A percentile compares a stretch with the other conserved stretches of the same genome.
Evolutionary conservation across 1,140 invertebrate genomes (phyloP).

Genomic region (Trachymyrmex cornetzi): DNA sequence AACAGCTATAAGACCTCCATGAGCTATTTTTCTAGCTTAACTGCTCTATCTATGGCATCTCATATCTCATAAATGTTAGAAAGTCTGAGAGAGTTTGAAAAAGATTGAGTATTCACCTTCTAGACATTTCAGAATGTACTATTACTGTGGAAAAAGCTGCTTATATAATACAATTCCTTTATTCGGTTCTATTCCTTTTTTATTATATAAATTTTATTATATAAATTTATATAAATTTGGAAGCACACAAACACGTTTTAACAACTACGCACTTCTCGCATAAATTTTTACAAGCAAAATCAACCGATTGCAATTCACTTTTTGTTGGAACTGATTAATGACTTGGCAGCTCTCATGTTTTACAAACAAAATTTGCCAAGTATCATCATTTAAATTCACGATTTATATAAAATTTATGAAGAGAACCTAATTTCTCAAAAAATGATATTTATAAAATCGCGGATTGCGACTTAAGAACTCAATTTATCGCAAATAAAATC

Average conservation of each 20-base stretch:
- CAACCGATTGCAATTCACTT: slow-evolving; percentile 14
- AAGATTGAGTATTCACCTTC: not conserved
- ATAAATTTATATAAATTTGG: slow-evolving; percentile 25
- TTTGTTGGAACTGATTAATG: slow-evolving; percentile 32
- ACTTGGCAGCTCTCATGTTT: not conserved
- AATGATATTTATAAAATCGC: not conserved
- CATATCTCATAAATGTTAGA: slow-evolving; percentile 14
- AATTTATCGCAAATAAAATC: not conserved
- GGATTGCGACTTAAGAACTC: not conserved
- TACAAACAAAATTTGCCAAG: slow-evolving; percentile 34
- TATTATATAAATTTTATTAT: too few relatives aligned
- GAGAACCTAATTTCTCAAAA: slow-evolving; percentile 2
- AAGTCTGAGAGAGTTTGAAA: not conserved
- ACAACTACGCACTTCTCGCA: not conserved
- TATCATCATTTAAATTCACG: not conserved
- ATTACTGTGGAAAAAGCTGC: not conserved
- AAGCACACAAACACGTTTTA: not conserved
- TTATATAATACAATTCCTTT: not conserved
- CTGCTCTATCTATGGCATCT: not conserved
- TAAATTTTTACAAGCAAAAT: slow-evolving; percentile 31
- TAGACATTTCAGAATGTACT: not conserved
- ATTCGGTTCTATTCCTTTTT: not conserved
- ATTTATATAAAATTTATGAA: slow-evolving; percentile 36
- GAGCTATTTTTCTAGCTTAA: slow-evolving; percentile 2
- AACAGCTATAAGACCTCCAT: not conserved